Evolutionary conservation across 2,797 vertebrate genomes (phyloP).

Genomic region (Gallirallus australis): DNA sequence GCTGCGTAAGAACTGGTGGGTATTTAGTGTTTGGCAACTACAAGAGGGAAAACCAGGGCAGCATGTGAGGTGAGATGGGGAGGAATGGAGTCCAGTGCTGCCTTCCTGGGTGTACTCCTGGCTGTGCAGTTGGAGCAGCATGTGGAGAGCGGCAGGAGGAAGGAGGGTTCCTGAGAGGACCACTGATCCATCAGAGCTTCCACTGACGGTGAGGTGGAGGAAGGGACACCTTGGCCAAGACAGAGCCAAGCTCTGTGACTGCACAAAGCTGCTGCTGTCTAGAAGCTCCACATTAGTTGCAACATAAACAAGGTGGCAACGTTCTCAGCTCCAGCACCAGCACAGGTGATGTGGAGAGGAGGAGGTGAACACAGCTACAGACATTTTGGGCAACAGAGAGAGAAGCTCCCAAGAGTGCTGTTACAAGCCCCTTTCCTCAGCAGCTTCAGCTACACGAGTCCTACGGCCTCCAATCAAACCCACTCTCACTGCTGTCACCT

Average conservation of each 20-base stretch:
- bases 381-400: background rate
- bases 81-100: slow-evolving; percentile 2
- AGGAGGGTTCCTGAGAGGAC: slow-evolving; percentile 54
- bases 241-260: background rate
- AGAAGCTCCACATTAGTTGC: background rate
- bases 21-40: slow-evolving; percentile 53
- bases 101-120: background rate
- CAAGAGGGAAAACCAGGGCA: slow-evolving; percentile 7
- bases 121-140: background rate
- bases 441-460: background rate
- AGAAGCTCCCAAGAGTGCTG: background rate
- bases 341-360: background rate
- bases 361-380: background rate
- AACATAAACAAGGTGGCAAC: fast-evolving
- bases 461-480: background rate
- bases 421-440: background rate
- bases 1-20: slow-evolving; percentile 27
- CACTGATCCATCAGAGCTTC: background rate
- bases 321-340: background rate
- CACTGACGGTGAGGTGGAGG: background rate
- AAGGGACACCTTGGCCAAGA: background rate
- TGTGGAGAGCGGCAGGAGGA: background rate
- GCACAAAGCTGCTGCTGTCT: background rate
- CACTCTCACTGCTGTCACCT: background rate
- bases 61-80: background rate